Conservation (phyloP, 2,888 invertebrate genomes). For the Stenolophus ochropezus region DNA sequence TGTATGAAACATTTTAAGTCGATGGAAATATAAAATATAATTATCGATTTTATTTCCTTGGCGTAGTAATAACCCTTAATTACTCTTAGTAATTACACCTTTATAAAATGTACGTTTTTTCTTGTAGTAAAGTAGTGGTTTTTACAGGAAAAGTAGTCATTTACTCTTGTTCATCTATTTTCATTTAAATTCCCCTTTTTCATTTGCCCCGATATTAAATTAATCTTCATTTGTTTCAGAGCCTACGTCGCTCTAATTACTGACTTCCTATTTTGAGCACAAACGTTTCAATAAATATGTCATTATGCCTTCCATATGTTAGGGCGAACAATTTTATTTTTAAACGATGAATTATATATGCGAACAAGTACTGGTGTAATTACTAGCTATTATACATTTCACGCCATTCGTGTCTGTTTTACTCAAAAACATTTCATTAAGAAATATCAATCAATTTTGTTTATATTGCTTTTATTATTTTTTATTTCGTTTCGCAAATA, state of each 20-base stretch:
- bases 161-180: not conserved
- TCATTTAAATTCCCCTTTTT: not conserved
- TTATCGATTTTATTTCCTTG: not conserved
- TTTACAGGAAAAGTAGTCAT: not conserved
- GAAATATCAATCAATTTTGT: too few species aligned
- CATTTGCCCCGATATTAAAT: constrained; percentile 2
- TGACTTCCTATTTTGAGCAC: not conserved
- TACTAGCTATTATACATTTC: not conserved
- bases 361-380: not conserved
- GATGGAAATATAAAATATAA: too few species aligned
- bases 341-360: not conserved
- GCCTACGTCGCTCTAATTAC: not conserved
- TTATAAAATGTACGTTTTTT: constrained; percentile 14
- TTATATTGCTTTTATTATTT: not conserved
- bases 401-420: not conserved
- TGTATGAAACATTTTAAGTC: too few species aligned
- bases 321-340: not conserved
- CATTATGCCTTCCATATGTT: not conserved
- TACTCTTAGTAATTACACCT: constrained; percentile 20
- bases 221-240: constrained; percentile 13
- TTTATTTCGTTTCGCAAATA: not conserved
- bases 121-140: not conserved
- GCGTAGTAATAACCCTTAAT: constrained; percentile 19
- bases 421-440: not conserved
- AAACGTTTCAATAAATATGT: not conserved